Evolutionary conservation across 2,797 vertebrate species (phyloP).

Genomic region (Sebastes alutus): DNA sequence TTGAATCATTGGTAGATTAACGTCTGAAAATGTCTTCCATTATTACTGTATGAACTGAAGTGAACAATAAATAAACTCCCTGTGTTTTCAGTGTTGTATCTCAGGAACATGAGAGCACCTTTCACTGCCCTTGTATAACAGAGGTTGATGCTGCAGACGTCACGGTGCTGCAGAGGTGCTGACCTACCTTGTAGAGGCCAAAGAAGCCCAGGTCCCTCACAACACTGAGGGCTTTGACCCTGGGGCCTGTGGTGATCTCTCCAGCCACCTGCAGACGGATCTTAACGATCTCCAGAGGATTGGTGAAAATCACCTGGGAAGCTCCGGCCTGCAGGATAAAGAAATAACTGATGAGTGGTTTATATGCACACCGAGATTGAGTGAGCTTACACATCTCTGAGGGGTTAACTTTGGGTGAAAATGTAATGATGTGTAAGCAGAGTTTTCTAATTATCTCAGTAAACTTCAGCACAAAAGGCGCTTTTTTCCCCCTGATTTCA

Average conservation of each 20-base stretch:
- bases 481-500: conserved; percentile 49
- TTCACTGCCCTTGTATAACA: conserved; percentile 56
- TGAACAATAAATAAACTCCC: conserved; percentile 15
- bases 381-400: conserved; percentile 24
- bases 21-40: background rate
- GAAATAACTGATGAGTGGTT: conserved; percentile 2
- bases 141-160: conserved; percentile 47
- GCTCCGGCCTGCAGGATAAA: conserved; percentile 89
- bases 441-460: conserved; percentile 74
- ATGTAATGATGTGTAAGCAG: conserved; percentile 71
- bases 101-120: conserved; percentile 13
- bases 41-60: background rate
- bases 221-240: conserved; percentile 94
- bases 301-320: conserved; percentile 99
- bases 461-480: conserved; percentile 78
- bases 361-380: background rate
- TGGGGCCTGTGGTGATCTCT: conserved; percentile 96
- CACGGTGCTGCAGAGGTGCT: conserved; percentile 53
- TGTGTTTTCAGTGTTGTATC: background rate
- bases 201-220: conserved; percentile 96
- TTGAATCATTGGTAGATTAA: background rate
- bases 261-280: conserved; percentile 98
- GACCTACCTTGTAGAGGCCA: conserved; percentile 96
- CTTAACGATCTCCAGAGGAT: conserved; percentile 98
- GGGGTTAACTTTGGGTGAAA: conserved; percentile 52